Evolutionary conservation across 2,797 vertebrate genomes (phyloP).

Genomic region (Rhinogobio ventralis): DNA sequence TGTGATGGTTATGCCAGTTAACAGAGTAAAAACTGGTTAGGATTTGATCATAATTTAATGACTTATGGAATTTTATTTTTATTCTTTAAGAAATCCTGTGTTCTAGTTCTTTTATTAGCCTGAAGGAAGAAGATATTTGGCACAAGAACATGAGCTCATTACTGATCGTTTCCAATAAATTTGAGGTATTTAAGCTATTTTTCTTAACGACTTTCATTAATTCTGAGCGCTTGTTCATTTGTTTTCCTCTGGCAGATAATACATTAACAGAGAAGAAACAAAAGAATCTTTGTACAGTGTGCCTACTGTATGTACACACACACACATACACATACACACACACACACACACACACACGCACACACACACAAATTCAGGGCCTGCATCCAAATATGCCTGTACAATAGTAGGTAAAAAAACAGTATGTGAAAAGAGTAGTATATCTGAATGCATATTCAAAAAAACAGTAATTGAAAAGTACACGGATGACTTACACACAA

Average conservation of each 20-base stretch:
- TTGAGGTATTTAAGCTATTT: neutral
- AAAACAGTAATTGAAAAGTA: no score
- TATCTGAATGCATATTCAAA: neutral
- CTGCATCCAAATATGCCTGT: neutral
- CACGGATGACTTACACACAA: no score
- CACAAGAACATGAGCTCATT: conserved; percentile 1
- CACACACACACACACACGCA: no score
- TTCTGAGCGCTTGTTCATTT: neutral
- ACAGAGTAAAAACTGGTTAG: neutral
- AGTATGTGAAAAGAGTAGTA: neutral
- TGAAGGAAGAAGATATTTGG: neutral
- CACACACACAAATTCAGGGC: neutral
- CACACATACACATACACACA: neutral
- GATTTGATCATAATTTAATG: neutral
- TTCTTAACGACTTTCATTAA: neutral
- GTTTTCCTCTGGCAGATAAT: neutral
- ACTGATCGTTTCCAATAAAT: neutral
- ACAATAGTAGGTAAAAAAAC: neutral
- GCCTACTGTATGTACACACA: neutral
- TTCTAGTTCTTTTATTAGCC: neutral
- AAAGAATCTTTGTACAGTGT: neutral
- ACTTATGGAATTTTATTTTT: neutral
- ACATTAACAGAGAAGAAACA: neutral
- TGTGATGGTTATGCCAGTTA: neutral
- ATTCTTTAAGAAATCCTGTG: neutral